phyloP scores from a whole-genome alignment of 1,140 invertebrate genomes.

The Lepidotrigona ventralis region DNA sequence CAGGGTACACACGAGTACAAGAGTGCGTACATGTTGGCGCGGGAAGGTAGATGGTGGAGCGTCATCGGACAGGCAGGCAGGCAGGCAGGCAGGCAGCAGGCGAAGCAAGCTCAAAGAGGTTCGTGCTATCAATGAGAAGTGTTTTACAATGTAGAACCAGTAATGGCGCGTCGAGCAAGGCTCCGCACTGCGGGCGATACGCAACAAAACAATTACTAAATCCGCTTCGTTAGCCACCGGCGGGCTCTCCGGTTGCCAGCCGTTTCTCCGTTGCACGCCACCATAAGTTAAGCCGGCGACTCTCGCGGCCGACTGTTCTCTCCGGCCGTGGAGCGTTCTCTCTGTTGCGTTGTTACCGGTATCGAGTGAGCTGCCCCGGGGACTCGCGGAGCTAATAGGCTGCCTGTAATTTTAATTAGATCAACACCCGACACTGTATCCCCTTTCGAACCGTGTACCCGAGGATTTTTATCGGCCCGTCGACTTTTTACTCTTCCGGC shows the following conservation, averaged over 20 bases:
- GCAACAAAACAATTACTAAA: conserved; percentile 67
- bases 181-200: conserved; percentile 46
- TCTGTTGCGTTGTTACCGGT: conserved; percentile 46
- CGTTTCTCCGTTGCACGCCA: conserved; percentile 52
- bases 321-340: background rate
- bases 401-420: conserved; percentile 64
- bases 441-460: conserved; percentile 36
- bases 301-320: conserved; percentile 13
- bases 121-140: conserved; percentile 67
- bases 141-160: conserved; percentile 71
- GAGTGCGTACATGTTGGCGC: conserved; percentile 21
- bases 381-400: conserved; percentile 46
- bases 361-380: conserved; percentile 34
- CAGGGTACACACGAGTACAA: background rate
- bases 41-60: conserved; percentile 40
- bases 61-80: conserved; percentile 19
- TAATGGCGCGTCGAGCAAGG: conserved; percentile 50
- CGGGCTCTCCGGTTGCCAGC: conserved; percentile 7
- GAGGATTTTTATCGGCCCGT: background rate
- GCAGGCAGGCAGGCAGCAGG: background rate
- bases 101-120: conserved; percentile 37
- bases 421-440: conserved; percentile 60
- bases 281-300: conserved; percentile 52
- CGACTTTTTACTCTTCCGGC: background rate
- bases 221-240: conserved; percentile 56